Conservation (phyloP, 30 jellyfish, hydroid and myxozoan species). For the Catostylus mosaicus region DNA sequence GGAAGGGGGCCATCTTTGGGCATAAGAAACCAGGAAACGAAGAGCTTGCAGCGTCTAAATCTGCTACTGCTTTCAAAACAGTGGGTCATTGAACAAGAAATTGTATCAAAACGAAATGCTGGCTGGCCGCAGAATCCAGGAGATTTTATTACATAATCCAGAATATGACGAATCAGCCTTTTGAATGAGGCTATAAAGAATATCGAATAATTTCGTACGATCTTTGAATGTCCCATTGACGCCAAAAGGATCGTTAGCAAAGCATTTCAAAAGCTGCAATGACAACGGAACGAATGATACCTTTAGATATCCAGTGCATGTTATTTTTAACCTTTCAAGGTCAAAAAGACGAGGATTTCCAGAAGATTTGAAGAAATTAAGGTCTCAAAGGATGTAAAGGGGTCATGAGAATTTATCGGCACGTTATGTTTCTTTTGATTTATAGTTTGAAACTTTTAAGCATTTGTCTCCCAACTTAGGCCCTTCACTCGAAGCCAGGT, state of each 20-base stretch:
- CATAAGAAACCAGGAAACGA: too few species aligned
- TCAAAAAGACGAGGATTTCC: background rate
- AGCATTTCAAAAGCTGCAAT: background rate
- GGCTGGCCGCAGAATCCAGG: conserved; percentile 13
- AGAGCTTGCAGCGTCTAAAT: too few species aligned
- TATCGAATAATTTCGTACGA: background rate
- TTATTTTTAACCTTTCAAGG: background rate
- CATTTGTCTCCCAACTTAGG: too few species aligned
- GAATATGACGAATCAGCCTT: background rate
- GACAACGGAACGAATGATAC: background rate
- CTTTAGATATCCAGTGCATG: background rate
- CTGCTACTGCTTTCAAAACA: too few species aligned
- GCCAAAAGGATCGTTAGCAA: background rate
- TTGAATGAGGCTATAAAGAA: background rate
- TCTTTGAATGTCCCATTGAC: background rate
- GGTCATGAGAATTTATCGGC: too few species aligned
- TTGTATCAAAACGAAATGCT: background rate
- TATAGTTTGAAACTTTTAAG: too few species aligned
- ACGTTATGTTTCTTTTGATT: too few species aligned
- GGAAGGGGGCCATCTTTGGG: too few species aligned
- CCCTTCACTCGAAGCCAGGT: too few species aligned
- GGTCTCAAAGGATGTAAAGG: background rate
- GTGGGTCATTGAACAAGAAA: conserved; percentile 6
- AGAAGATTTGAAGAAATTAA: background rate
- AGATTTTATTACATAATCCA: background rate